These are phyloP conservation scores for Trachymyrmex cornetzi DNA, from an alignment of 1,140 invertebrate species.

Conservation along the genomic window DNA sequence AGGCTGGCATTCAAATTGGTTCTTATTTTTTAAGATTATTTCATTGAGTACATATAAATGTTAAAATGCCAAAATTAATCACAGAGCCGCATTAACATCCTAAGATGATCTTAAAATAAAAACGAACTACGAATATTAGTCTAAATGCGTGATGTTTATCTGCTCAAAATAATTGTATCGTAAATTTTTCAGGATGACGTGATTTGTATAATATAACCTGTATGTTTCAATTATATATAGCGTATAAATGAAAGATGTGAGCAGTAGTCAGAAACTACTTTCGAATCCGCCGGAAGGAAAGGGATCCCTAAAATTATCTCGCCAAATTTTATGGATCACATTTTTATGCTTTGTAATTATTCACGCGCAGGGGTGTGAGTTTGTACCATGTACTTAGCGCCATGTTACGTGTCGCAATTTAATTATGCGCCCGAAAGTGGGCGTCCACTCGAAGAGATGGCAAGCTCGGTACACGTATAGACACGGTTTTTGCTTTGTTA, in stretches of 20 bases:
- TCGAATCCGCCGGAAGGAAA: background rate
- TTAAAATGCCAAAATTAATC: too few species aligned
- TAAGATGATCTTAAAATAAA: too few species aligned
- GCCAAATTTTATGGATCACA: background rate
- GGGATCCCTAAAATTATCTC: slow-evolving; percentile 17
- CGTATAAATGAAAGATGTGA: slow-evolving; percentile 66
- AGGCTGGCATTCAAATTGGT: too few species aligned
- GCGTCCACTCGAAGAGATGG: background rate
- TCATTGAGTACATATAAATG: too few species aligned
- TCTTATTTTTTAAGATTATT: too few species aligned
- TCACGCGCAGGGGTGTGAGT: background rate
- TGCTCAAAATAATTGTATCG: slow-evolving; percentile 29
- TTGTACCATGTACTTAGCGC: slow-evolving; percentile 3
- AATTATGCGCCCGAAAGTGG: background rate
- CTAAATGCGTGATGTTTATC: too few species aligned
- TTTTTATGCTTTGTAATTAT: slow-evolving; percentile 1
- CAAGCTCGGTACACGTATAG: background rate
- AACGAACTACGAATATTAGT: too few species aligned
- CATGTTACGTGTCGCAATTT: slow-evolving; percentile 32
- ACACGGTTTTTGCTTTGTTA: background rate
- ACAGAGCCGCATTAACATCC: too few species aligned
- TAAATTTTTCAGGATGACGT: slow-evolving; percentile 59
- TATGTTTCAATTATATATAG: slow-evolving; percentile 41
- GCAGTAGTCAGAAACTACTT: slow-evolving; percentile 1
- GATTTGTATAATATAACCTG: slow-evolving; percentile 49